Percentiles rank a stretch among this genome's conserved stretches.
Evolutionary conservation across 2,113 vertebrate species (phyloP).

Genomic region (Copsychus sechellarum): DNA sequence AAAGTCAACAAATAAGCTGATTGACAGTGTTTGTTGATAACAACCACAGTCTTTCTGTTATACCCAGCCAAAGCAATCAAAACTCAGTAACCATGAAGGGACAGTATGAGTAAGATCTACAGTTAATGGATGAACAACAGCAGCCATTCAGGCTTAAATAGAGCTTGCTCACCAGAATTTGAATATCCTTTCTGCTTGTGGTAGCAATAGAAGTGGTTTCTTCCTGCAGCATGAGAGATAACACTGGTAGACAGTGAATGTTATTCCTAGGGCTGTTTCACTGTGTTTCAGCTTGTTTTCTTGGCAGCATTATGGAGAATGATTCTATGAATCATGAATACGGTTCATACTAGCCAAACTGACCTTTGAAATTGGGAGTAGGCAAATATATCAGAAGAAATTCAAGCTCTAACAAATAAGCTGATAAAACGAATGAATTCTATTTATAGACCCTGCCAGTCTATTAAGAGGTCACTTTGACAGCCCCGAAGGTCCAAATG

Average conservation of each 20-base stretch:
- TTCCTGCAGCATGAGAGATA: not conserved
- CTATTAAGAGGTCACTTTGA: constrained; percentile 13
- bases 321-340: constrained; percentile 8
- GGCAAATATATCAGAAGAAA: constrained; percentile 42
- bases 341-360: constrained; percentile 58
- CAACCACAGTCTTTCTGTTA: constrained; percentile 13
- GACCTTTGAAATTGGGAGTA: constrained; percentile 52
- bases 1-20: constrained; percentile 60
- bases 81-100: constrained; percentile 56
- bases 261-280: not conserved
- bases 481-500: not conserved
- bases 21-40: constrained; percentile 49
- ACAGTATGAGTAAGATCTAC: constrained; percentile 24
- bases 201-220: not conserved
- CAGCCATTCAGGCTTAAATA: not conserved
- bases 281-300: constrained; percentile 2
- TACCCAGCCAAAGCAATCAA: constrained; percentile 46
- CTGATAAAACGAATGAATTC: constrained; percentile 24
- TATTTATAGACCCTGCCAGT: constrained; percentile 13
- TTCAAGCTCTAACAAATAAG: constrained; percentile 21
- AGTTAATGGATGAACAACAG: constrained; percentile 20
- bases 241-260: not conserved
- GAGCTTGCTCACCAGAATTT: not conserved
- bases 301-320: not conserved
- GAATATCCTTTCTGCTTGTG: not conserved